Conservation (phyloP, 2,888 invertebrate genomes). For the Phyllotreta cruciferae region DNA sequence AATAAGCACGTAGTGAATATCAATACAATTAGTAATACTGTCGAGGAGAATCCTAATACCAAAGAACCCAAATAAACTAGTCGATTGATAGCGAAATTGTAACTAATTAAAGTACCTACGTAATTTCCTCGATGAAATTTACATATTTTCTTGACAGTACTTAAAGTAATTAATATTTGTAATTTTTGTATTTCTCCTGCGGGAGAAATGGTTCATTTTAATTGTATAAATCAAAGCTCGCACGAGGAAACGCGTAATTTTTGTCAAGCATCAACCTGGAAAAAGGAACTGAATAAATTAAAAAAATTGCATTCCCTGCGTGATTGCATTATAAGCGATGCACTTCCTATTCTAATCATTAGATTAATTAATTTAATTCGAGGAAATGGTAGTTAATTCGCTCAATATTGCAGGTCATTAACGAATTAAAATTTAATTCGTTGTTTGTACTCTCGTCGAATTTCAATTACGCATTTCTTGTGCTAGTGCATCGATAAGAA, state of each 20-base stretch:
- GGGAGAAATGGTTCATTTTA: no score
- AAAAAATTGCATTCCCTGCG: slow-evolving; percentile 12
- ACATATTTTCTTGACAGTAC: no score
- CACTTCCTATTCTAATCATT: slow-evolving; percentile 8
- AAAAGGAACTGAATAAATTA: no score
- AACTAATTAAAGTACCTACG: no score
- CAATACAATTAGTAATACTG: slow-evolving; percentile 32
- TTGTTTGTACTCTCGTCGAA: not conserved
- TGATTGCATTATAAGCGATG: slow-evolving; percentile 11
- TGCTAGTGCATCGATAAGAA: not conserved
- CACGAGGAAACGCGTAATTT: no score
- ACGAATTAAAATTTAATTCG: no score
- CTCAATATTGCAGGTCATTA: not conserved
- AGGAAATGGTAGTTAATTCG: slow-evolving; percentile 11
- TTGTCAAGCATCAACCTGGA: no score
- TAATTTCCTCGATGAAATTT: no score
- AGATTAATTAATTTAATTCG: slow-evolving; percentile 15
- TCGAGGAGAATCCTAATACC: slow-evolving; percentile 37
- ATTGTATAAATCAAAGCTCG: no score
- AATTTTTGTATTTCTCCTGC: no score
- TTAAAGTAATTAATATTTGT: no score
- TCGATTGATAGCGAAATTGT: no score
- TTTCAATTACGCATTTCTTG: not conserved
- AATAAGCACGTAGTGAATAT: slow-evolving; percentile 49
- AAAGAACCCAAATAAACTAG: slow-evolving; percentile 9